Percentiles rank a stretch among this genome's conserved stretches.
Conservation (phyloP, 2,797 vertebrate genomes). For the Channallabes apus region DNA sequence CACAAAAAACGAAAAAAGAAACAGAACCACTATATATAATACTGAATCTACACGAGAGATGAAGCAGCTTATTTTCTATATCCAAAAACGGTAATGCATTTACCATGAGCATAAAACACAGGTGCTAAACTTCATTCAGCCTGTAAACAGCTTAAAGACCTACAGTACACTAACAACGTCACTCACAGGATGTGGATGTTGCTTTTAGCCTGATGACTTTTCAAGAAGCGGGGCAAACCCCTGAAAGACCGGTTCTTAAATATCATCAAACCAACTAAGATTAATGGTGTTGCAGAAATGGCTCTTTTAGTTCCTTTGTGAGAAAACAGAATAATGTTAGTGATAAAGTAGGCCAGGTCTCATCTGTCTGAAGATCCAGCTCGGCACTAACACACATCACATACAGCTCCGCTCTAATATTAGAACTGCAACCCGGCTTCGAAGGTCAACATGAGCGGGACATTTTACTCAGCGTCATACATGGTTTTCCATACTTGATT, state of each 20-base stretch:
- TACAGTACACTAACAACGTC: background rate
- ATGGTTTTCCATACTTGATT: background rate
- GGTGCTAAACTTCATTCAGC: background rate
- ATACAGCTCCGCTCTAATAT: conserved; percentile 6
- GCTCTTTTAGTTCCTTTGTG: background rate
- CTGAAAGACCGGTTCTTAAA: background rate
- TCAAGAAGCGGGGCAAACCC: background rate
- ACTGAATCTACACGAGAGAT: background rate
- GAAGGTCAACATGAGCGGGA: background rate
- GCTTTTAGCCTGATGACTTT: background rate
- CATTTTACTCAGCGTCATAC: background rate
- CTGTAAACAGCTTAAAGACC: background rate
- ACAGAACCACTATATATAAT: background rate
- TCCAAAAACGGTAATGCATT: background rate
- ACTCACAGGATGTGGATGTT: background rate
- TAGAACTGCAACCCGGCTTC: conserved; percentile 29
- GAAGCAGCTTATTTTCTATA: background rate
- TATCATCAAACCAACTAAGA: background rate
- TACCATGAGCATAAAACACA: background rate
- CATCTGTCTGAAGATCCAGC: conserved; percentile 29
- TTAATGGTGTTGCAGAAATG: background rate
- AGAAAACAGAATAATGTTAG: conserved; percentile 1
- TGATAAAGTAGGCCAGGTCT: conserved; percentile 20
- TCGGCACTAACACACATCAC: conserved; percentile 34
- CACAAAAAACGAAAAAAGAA: background rate